Conservation (phyloP, 2,797 vertebrate species). For the Diceros bicornis region DNA sequence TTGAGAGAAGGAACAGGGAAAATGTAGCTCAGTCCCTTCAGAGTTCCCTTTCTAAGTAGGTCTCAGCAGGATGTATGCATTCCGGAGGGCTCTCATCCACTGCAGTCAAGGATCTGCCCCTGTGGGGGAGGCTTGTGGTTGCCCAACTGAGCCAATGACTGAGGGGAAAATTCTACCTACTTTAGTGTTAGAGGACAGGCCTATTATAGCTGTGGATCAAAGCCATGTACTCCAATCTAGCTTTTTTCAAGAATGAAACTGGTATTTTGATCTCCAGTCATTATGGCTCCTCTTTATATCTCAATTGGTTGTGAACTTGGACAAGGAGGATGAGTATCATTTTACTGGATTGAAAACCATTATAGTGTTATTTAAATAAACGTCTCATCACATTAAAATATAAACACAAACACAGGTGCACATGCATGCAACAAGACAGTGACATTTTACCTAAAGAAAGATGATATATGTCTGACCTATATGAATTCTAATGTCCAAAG, state of each 20-base stretch:
- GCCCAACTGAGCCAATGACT: not conserved
- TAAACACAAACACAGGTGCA: not conserved
- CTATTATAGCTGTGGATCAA: not conserved
- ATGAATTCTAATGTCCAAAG: not conserved
- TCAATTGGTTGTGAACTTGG: not conserved
- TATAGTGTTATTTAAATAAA: not conserved
- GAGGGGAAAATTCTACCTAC: not conserved
- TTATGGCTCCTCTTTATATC: not conserved
- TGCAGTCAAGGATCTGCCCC: not conserved
- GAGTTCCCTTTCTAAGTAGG: not conserved
- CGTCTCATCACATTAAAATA: not conserved
- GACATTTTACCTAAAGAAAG: not conserved
- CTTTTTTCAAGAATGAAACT: constrained; percentile 18
- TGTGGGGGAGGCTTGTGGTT: not conserved
- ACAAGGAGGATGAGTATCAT: not conserved
- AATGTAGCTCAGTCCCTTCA: not conserved
- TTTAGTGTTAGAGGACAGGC: not conserved
- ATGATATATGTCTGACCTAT: not conserved
- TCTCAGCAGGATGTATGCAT: not conserved
- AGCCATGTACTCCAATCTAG: not conserved
- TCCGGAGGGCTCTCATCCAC: not conserved
- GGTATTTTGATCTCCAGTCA: not conserved
- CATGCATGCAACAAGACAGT: not conserved
- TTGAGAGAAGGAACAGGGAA: not conserved
- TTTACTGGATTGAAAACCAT: not conserved